A percentile compares a stretch with the other conserved stretches of the same genome.
Conservation (phyloP, 2,113 vertebrate species). For the Mus musculus region DNA sequence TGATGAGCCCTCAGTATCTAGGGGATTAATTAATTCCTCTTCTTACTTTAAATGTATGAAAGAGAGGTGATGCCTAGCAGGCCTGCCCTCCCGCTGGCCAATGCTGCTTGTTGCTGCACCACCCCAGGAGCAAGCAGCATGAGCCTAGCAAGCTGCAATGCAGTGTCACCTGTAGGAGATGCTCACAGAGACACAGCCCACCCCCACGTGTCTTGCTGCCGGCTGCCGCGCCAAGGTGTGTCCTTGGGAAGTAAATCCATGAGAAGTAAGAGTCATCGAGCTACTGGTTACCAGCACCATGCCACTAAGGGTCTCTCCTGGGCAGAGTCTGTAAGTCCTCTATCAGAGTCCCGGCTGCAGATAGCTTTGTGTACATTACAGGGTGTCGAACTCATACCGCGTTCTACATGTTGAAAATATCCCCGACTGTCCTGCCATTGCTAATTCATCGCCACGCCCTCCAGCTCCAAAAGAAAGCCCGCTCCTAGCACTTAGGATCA, state of each 20-base stretch:
- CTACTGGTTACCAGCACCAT: fast-evolving
- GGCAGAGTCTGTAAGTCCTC: not conserved
- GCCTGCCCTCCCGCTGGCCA: not conserved
- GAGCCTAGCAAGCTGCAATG: not conserved
- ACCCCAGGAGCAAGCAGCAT: not conserved
- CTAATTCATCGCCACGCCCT: not conserved
- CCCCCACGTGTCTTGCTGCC: not conserved
- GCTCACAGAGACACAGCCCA: not conserved
- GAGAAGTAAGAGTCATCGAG: not conserved
- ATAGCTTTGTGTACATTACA: not conserved
- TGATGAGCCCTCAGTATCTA: not conserved
- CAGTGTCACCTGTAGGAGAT: not conserved
- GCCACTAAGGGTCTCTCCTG: not conserved
- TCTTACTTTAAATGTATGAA: constrained; percentile 54
- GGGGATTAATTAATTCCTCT: constrained; percentile 67
- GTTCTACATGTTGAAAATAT: not conserved
- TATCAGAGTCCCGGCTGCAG: not conserved
- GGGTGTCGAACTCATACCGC: not conserved
- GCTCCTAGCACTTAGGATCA: not conserved
- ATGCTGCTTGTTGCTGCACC: fast-evolving
- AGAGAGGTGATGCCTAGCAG: not conserved
- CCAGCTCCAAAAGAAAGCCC: not conserved
- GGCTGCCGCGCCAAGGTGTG: not conserved
- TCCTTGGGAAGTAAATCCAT: not conserved
- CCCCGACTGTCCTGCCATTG: not conserved